Base-by-base conservation (phyloP, 2,797 vertebrate species). In the Notamacropus eugenii region DNA sequence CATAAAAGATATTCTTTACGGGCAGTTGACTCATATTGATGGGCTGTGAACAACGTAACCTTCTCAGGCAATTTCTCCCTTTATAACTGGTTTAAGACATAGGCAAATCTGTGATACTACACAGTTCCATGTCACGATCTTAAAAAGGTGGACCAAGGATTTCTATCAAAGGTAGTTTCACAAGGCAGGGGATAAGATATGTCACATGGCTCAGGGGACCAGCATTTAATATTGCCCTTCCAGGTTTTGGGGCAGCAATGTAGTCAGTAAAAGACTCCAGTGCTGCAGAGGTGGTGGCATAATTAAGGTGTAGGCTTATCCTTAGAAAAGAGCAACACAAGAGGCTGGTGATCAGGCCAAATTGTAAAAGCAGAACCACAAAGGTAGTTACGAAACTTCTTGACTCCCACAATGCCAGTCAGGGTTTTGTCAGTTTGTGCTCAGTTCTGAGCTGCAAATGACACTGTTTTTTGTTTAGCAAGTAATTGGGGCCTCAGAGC, bases 1-100 rank as follows among this genome's bases (percentile, higher is more conserved):
- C 57, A 96, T 94, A 92, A 97, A 97, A 95, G 91, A 95, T 93
- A 95, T 96, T 90, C 92, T 97, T 97, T 95, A 94, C 94, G 92
- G 91, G 91, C 50, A 97, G 94, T 97, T 3, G 31, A 93, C 74
- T 97, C 92, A 92, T 91, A 93, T 92, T 82, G n/a, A 82, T 40
- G 19, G 67, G n/a, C 2, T 82, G 67, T 74, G n/a, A 22, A 40
- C 16, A 82, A 19, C 67, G 24, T 82, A 46, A 82, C 6, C 67
- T 82, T 74, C n/a, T 82, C n/a, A 82, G 67, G n/a, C n/a, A 40
- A 40, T 82, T 82, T 46, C 19, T 40, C n/a, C 67, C 19, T 40
- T 82, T 82, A 40, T 19, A 46, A 24, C n/a, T 40, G n/a, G 6
- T 82, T 82, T 82, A 82, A 82, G n/a, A 82, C 19, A 46, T 82